Conservation (phyloP, 2,113 vertebrate species). For the Myrmophylax atrothorax region DNA sequence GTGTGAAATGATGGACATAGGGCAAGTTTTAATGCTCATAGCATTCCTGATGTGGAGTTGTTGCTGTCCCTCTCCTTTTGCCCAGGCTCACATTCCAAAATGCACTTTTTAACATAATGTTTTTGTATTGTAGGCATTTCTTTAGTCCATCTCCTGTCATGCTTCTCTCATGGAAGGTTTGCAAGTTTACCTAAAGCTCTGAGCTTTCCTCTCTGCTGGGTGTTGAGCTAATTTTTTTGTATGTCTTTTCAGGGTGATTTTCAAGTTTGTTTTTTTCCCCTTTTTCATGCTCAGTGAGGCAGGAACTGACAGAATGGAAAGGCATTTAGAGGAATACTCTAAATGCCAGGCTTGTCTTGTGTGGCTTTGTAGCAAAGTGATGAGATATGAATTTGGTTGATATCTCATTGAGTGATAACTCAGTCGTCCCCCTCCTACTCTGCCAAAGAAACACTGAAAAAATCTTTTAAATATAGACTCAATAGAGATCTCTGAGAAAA, state of each 20-base stretch:
- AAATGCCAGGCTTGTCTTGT: background rate
- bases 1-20: background rate
- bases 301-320: background rate
- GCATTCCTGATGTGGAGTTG: background rate
- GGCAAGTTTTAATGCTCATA: background rate
- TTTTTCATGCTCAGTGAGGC: background rate
- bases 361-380: background rate
- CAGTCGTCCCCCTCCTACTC: background rate
- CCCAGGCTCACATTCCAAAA: background rate
- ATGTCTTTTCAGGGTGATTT: background rate
- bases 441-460: background rate
- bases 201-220: background rate
- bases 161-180: rapidly evolving
- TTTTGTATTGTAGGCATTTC: background rate
- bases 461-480: background rate
- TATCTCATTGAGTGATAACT: background rate
- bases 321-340: background rate
- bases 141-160: background rate
- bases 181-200: background rate
- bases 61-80: background rate
- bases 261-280: too few species aligned
- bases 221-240: background rate
- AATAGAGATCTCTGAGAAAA: background rate
- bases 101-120: background rate
- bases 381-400: background rate